Base-by-base conservation (phyloP, 2,113 vertebrate genomes). In the Triplophysa dalaica region DNA sequence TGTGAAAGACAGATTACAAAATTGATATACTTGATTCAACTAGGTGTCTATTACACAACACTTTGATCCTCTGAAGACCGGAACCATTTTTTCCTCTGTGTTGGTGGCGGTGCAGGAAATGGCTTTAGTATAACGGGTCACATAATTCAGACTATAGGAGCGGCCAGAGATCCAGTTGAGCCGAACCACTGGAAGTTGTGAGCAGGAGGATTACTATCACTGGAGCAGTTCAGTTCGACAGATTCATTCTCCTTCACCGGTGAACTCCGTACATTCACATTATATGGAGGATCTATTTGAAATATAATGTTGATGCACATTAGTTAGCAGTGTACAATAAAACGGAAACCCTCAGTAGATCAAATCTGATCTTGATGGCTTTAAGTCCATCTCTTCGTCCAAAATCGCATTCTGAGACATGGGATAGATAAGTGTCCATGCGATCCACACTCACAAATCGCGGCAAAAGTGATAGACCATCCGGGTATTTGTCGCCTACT, bases 91-190 rank as follows among this genome's bases (percentile, higher is more conserved):
- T 50, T 2, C 90, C 14, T 56, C 5, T 76, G 61, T 48, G 60
- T 91, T 93, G 0, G 26, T 60, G 66, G 88, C 91, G 13, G 56
- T 85, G 4, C 92, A 93, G 84, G 87, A 90, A 52, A 91, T 6
- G 2, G 63, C 1, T 10, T 52, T 80, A 9, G 41, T 29, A 67
- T 88, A 72, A 60, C 90, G 88, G 56, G 89, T 85, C 11, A 90
- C 84, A 11, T 82, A 89, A 12, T n/a, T 0, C 45, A 91, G 43
- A 9, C 0, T 78, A 78, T 79, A 87, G 22, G 48, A 1, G 0
- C 33, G 19, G 17, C 76, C 85, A 11, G n/a, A 8, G 1, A 33
- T 1, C 82, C 88, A 4, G 3, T 50, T 56, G 52, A 74, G 45
- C 45, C 79, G 0, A 82, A 74, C 91, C 91, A 93, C 50, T 76